Evolutionary conservation across 1,140 invertebrate species (phyloP).

Genomic region (Rhyzopertha dominica): DNA sequence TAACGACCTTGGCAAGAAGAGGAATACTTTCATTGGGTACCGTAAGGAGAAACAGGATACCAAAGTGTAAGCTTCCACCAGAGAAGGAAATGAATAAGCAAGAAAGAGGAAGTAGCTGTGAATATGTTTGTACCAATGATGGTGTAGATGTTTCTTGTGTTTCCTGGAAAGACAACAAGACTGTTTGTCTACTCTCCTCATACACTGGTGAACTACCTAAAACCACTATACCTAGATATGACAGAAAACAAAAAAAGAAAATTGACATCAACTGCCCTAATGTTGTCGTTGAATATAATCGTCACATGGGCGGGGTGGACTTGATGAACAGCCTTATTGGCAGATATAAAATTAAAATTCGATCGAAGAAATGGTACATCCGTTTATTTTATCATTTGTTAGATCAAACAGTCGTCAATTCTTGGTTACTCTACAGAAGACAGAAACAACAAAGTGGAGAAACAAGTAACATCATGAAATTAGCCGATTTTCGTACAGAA

Average conservation of each 20-base stretch:
- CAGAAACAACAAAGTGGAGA: slow-evolving; percentile 1
- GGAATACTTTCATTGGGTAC: slow-evolving; percentile 25
- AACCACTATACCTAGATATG: slow-evolving; percentile 13
- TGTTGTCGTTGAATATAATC: slow-evolving; percentile 15
- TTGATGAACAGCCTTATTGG: slow-evolving; percentile 45
- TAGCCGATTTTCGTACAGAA: slow-evolving; percentile 16
- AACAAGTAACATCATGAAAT: slow-evolving; percentile 8
- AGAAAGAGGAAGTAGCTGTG: slow-evolving; percentile 11
- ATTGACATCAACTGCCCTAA: slow-evolving; percentile 15
- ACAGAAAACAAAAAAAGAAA: slow-evolving; percentile 16
- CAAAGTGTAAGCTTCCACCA: slow-evolving; percentile 23
- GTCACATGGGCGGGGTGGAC: slow-evolving; percentile 48
- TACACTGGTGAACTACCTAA: slow-evolving; percentile 14
- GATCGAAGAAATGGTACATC: slow-evolving; percentile 45
- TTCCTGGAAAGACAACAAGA: slow-evolving; percentile 24
- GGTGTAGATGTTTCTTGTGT: slow-evolving; percentile 16
- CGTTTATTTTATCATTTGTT: slow-evolving; percentile 47
- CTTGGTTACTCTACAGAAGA: slow-evolving; percentile 22
- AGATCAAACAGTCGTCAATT: slow-evolving; percentile 37
- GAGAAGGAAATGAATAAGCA: slow-evolving; percentile 19
- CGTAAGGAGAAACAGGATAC: slow-evolving; percentile 24
- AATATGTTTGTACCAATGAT: slow-evolving; percentile 45
- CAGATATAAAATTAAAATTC: slow-evolving; percentile 43
- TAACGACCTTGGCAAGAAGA: slow-evolving; percentile 23
- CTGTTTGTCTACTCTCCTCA: slow-evolving; percentile 16